Conservation (phyloP, 1,140 invertebrate genomes). For the Zophobas morio region DNA sequence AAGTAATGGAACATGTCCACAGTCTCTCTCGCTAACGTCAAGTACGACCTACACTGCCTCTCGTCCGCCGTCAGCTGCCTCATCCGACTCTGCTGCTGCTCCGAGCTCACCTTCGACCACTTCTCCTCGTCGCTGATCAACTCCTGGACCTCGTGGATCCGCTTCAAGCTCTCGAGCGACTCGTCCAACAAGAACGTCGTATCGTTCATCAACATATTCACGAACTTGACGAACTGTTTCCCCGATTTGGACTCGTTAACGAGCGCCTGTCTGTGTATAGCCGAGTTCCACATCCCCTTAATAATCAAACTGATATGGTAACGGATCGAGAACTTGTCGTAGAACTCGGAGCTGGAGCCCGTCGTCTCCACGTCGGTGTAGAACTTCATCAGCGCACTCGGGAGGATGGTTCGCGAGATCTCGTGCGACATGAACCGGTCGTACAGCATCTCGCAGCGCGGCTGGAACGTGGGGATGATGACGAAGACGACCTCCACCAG, state of each 20-base stretch:
- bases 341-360: conserved; percentile 97
- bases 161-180: conserved; percentile 93
- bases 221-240: conserved; percentile 97
- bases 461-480: conserved; percentile 87
- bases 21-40: conserved; percentile 94
- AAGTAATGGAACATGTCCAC: conserved; percentile 99
- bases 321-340: conserved; percentile 98
- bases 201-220: conserved; percentile 99
- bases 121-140: conserved; percentile 78
- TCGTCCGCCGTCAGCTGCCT: conserved; percentile 91
- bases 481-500: conserved; percentile 95
- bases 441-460: conserved; percentile 71
- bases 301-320: conserved; percentile 98
- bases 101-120: conserved; percentile 78
- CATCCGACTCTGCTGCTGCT: conserved; percentile 83
- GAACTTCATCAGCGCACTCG: conserved; percentile 96
- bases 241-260: conserved; percentile 87
- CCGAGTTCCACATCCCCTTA: conserved; percentile 73
- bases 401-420: conserved; percentile 85
- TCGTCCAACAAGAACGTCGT: conserved; percentile 98
- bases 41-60: conserved; percentile 93
- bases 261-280: conserved; percentile 77
- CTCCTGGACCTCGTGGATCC: conserved; percentile 96
- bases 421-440: conserved; percentile 87
- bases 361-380: conserved; percentile 99